These are phyloP conservation scores for Brachionus asplanchnoidis DNA, from an alignment of 1,140 invertebrate genomes.

Conservation along the genomic window DNA sequence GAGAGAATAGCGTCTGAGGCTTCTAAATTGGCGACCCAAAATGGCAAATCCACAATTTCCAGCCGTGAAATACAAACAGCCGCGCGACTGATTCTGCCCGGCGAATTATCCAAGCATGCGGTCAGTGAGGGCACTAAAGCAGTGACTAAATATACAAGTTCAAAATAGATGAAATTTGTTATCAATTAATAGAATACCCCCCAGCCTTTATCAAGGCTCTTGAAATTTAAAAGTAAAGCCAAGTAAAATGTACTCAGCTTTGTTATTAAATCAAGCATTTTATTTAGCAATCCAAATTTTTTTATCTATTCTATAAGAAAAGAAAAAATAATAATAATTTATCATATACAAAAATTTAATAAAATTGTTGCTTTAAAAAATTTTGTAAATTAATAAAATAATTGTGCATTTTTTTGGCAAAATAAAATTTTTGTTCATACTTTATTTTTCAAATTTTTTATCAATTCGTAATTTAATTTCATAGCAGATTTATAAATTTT, in stretches of 20 bases:
- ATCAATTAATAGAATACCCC: neutral
- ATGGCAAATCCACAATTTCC: slow-evolving; percentile 58
- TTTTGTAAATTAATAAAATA: too few relatives aligned
- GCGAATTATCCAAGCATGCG: slow-evolving; percentile 64
- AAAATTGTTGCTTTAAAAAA: too few relatives aligned
- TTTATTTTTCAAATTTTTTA: too few relatives aligned
- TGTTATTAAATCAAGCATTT: too few relatives aligned
- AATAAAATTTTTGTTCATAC: too few relatives aligned
- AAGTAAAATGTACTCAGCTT: neutral
- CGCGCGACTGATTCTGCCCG: slow-evolving; percentile 62
- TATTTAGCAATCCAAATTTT: too few relatives aligned
- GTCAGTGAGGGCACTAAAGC: slow-evolving; percentile 62
- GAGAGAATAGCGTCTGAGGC: slow-evolving; percentile 56
- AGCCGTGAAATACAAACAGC: slow-evolving; percentile 64
- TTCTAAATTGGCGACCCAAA: slow-evolving; percentile 53
- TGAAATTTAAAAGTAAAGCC: neutral
- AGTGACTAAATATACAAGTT: slow-evolving; percentile 61
- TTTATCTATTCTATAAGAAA: too few relatives aligned
- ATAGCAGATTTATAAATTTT: too few relatives aligned
- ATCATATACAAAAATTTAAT: too few relatives aligned
- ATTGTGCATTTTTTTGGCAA: too few relatives aligned
- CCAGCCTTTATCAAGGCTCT: slow-evolving; percentile 29
- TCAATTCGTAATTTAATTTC: too few relatives aligned
- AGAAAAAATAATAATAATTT: too few relatives aligned
- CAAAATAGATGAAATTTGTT: slow-evolving; percentile 53